Conservation (phyloP, 2,888 invertebrate genomes). For the Lysandra bellargus region DNA sequence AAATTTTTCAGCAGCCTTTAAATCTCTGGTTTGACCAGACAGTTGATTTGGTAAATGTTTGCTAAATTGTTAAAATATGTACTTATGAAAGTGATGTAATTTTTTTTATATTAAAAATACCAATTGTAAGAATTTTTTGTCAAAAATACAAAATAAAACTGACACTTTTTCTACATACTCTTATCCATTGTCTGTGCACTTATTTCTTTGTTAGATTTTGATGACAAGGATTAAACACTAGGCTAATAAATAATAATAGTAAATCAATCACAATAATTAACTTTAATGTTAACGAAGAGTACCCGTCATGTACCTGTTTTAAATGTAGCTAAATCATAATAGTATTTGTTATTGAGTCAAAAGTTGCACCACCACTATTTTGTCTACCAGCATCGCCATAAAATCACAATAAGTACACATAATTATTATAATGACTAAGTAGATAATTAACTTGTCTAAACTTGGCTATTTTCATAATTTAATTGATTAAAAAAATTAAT, state of each 20-base stretch:
- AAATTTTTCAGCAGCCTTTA: slow-evolving; percentile 53
- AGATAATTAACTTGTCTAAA: background rate
- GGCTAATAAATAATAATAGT: background rate
- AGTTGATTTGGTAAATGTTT: slow-evolving; percentile 76
- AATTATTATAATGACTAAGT: background rate
- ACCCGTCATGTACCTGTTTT: slow-evolving; percentile 14
- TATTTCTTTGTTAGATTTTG: background rate
- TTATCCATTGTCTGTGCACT: background rate
- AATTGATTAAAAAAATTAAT: background rate
- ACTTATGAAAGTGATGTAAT: slow-evolving; percentile 79
- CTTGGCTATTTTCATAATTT: background rate
- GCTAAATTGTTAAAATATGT: slow-evolving; percentile 73
- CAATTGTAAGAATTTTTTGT: slow-evolving; percentile 52
- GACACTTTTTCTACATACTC: slow-evolving; percentile 24
- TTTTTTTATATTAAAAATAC: slow-evolving; percentile 76
- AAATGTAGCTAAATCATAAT: background rate
- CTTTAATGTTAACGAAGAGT: background rate
- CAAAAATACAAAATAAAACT: slow-evolving; percentile 17
- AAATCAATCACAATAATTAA: background rate
- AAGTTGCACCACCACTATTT: background rate
- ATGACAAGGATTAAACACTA: background rate
- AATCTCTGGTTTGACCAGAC: slow-evolving; percentile 69
- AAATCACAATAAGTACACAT: background rate
- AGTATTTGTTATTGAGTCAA: background rate
- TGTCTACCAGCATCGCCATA: background rate